A percentile compares a stretch with the other conserved stretches of the same genome.
phyloP scores from a whole-genome alignment of 2,888 invertebrate species.

The Cephalotes varians region DNA sequence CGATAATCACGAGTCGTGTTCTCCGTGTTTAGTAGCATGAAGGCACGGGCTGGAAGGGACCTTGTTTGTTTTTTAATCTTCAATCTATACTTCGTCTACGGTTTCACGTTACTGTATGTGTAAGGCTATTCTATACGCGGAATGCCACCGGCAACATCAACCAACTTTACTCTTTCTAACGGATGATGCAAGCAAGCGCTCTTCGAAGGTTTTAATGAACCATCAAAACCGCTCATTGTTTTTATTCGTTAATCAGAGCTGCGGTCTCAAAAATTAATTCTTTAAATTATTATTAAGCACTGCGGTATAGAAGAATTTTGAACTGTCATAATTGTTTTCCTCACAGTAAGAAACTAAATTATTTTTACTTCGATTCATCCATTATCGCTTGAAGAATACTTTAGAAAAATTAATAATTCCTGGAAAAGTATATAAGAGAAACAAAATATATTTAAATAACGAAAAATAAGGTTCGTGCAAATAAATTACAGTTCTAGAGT shows the following conservation, averaged over 20 bases:
- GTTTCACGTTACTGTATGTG: constrained; percentile 28
- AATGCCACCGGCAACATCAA: constrained; percentile 27
- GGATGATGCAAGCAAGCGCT: constrained; percentile 21
- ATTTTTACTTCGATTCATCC: background rate
- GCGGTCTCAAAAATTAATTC: background rate
- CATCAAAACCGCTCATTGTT: too few species aligned
- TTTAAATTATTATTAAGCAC: background rate
- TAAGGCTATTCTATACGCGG: constrained; percentile 29
- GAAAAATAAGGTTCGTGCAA: background rate
- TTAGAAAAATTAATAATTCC: background rate
- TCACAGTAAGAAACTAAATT: background rate
- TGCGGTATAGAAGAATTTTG: background rate
- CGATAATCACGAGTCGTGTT: constrained; percentile 17
- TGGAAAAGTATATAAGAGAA: background rate
- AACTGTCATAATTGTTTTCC: background rate
- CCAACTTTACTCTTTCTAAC: constrained; percentile 16
- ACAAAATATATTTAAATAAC: background rate
- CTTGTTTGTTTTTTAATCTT: constrained; percentile 58
- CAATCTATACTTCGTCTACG: constrained; percentile 32
- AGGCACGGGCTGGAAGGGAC: constrained; percentile 26
- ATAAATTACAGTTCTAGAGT: background rate
- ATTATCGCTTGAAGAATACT: background rate
- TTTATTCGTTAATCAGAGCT: constrained; percentile 4
- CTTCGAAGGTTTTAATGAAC: constrained; percentile 13
- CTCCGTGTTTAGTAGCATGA: constrained; percentile 46